Percentiles rank a stretch among this genome's conserved stretches.
phyloP scores from a whole-genome alignment of 2,888 invertebrate species.

The Cerceris ruficornis region DNA sequence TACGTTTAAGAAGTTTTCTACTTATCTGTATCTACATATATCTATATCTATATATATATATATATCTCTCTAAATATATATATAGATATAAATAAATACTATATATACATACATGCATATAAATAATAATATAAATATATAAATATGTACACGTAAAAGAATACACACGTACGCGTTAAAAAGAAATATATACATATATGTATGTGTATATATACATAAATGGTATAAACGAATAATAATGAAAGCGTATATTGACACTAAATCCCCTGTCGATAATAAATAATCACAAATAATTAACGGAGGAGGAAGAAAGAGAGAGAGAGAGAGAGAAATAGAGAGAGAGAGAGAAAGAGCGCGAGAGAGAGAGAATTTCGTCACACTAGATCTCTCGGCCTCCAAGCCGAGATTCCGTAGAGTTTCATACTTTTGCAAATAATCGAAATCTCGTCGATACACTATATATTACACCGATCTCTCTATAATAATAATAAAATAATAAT shows the following conservation, averaged over 20 bases:
- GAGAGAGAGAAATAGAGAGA: neutral
- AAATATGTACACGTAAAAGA: conserved; percentile 62
- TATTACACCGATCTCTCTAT: conserved; percentile 53
- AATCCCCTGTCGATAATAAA: conserved; percentile 76
- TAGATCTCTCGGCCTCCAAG: conserved; percentile 70
- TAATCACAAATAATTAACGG: conserved; percentile 35
- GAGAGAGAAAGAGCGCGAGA: neutral
- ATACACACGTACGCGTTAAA: conserved; percentile 53
- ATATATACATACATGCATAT: conserved; percentile 69
- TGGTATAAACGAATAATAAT: conserved; percentile 61
- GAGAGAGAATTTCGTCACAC: conserved; percentile 69
- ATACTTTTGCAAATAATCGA: conserved; percentile 81
- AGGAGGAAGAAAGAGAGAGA: neutral
- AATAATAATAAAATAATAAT: conserved; percentile 1
- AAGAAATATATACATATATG: conserved; percentile 52
- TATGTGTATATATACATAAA: conserved; percentile 52
- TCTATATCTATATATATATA: neutral
- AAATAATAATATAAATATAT: conserved; percentile 64
- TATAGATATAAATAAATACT: conserved; percentile 27
- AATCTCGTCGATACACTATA: conserved; percentile 69
- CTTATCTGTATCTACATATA: conserved; percentile 62
- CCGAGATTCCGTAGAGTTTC: conserved; percentile 78
- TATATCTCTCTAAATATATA: conserved; percentile 65
- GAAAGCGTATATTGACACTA: conserved; percentile 56
- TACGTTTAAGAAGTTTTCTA: conserved; percentile 74